Base-by-base conservation (phyloP, 2,113 vertebrate species). In the Phylloscopus trochilus region DNA sequence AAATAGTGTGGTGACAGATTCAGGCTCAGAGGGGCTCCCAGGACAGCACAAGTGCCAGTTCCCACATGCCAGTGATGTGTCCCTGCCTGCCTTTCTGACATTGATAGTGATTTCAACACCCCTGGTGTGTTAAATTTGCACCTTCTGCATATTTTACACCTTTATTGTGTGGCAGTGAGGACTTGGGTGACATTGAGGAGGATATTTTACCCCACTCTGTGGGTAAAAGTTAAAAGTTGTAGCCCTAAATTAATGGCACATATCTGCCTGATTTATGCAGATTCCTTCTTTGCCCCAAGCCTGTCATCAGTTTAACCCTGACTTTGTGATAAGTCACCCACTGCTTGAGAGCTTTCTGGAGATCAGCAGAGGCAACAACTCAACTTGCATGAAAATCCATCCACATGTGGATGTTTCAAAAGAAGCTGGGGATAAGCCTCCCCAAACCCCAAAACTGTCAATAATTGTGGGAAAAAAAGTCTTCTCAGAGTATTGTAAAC, bases 1-100 rank as follows among this genome's bases (percentile, higher is more conserved):
- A 4, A 31, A 5, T 3, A 26, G 31, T 27, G 60, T 55, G 28
- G 64, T 15, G 56, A 24, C 2, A 66, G 28, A 14, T 1, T 13
- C 51, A 10, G 63, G 53, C 43, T 59, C 24, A 7, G 66, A 46
- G 58, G 31, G 7, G 12, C 49, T 52, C 33, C 41, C 39, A 64
- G 74, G 43, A 27, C n/a, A 73, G 64, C 85, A 67, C 37, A 10
- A 0, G 2, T 0, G 11, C 11, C 33, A 3, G 18, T 51, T 41
- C 52, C 52, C 59, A 23, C 44, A 6, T 16, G 27, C 63, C 87
- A 49, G 7, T 27, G 70, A 41, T 2, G 2, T 43, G 41, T 62
- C 41, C 67, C 41, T 19, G 1, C 1, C 4, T 17, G 30, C 31
- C 22, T 22, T 51, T 44, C 59, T 66, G 62, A 21, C 47, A 60